Base-by-base conservation (phyloP, 2,888 invertebrate genomes). In the Ferdinandea cuprea region DNA sequence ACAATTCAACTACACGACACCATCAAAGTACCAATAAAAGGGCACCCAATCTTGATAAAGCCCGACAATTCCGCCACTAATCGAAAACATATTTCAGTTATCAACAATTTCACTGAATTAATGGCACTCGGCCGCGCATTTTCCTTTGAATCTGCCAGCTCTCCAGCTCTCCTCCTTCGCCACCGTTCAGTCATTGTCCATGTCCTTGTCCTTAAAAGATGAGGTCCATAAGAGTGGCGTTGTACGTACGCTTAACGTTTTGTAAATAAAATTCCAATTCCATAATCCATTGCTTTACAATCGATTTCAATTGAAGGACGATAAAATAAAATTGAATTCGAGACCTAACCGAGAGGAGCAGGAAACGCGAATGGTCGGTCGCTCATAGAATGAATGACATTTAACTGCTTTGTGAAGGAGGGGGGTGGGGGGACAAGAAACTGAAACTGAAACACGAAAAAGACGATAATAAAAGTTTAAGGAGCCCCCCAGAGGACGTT, bases 261-360 rank as follows among this genome's bases (percentile, higher is more conserved):
- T 72, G 56, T 56, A 68, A 59, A 73, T 69, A 81, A 66, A 77
- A 77, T 68, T 65, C 77, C 77, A 83, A 83, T 83, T 77, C 72
- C 25, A 77, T 83, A 78, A 83, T 77, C 77, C 66, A 83, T 72
- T 68, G 72, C 59, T 61, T 65, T 66, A 50, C 77, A 83, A 83
- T 83, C 77, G 78, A 73, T 83, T 83, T 78, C 73, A 72, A 83
- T 83, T 83, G 77, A 83, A 78, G 72, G 78, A 78, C 77, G 72
- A 83, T 83, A 77, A 78, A 83, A 68, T 83, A 61, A 63, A 83
- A 83, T 77, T 59, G 68, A 83, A 83, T 83, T 69, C 72, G 30
- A n/a, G n/a, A 28, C 25, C 65, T 30, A 46, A 40, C 35, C 58
- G 13, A 35, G 19, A 30, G 2, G 35, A 11, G 11, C 3, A 35